phyloP scores from a whole-genome alignment of 2,888 invertebrate genomes.

The Hecatera dysodea region DNA sequence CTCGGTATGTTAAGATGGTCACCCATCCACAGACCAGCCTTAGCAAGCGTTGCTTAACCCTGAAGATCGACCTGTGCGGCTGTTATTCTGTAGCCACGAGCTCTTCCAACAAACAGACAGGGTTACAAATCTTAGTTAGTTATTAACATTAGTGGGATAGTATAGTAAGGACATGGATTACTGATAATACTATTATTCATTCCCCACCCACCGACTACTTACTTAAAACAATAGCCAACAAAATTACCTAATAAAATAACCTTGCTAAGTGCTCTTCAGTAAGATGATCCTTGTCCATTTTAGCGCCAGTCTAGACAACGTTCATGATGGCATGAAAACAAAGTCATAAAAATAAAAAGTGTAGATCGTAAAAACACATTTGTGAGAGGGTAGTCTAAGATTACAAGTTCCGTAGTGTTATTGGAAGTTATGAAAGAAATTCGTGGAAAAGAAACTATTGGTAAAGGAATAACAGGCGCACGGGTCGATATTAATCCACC shows the following conservation, averaged over 20 bases:
- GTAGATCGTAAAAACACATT: conserved; percentile 50
- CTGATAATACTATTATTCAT: background rate
- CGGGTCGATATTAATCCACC: too few species aligned
- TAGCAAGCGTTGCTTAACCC: too few species aligned
- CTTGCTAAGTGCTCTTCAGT: conserved; percentile 37
- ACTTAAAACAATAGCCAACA: conserved; percentile 29
- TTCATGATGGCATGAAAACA: conserved; percentile 55
- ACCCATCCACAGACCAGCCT: too few species aligned
- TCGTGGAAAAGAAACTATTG: background rate
- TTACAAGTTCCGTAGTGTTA: conserved; percentile 20
- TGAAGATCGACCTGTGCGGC: too few species aligned
- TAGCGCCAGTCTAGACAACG: conserved; percentile 59
- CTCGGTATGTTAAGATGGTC: too few species aligned
- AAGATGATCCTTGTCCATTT: conserved; percentile 36
- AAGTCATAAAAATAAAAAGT: conserved; percentile 55
- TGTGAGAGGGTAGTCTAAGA: conserved; percentile 13
- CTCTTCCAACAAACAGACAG: too few species aligned
- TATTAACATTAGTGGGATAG: too few species aligned
- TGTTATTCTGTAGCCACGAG: too few species aligned
- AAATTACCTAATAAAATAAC: conserved; percentile 40
- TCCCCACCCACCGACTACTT: background rate
- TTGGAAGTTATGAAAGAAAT: background rate
- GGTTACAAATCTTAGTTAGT: too few species aligned
- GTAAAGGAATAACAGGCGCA: background rate
- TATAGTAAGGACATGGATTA: background rate